A percentile compares a stretch with the other conserved stretches of the same genome.
Evolutionary conservation across 2,797 vertebrate genomes (phyloP).

Genomic region (Graptemys geographica): DNA sequence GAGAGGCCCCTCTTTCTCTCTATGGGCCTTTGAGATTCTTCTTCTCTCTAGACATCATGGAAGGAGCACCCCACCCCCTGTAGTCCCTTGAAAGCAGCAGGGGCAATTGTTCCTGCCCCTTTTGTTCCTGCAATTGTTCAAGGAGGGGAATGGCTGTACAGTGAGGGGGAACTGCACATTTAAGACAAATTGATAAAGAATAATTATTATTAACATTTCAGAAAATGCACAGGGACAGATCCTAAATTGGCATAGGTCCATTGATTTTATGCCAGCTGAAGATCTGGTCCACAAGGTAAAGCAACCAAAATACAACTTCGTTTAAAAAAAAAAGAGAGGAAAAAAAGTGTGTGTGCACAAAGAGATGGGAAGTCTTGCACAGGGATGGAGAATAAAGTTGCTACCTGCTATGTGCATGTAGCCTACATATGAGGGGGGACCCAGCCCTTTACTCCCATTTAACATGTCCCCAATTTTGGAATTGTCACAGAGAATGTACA

Average conservation of each 20-base stretch:
- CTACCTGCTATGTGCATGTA: background rate
- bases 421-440: background rate
- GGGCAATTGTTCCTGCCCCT: background rate
- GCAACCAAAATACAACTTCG: background rate
- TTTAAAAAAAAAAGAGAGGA: background rate
- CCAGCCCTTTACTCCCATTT: background rate
- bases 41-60: background rate
- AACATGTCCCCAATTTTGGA: background rate
- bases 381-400: background rate
- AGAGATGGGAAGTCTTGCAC: background rate
- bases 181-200: fast-evolving
- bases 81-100: background rate
- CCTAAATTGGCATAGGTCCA: background rate
- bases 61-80: background rate
- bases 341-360: background rate
- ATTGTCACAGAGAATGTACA: background rate
- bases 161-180: background rate
- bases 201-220: background rate
- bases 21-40: background rate
- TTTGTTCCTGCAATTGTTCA: background rate
- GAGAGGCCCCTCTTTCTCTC: background rate
- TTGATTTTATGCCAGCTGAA: background rate
- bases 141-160: background rate
- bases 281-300: background rate
- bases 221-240: background rate